Percentiles rank a stretch among this genome's conserved stretches.
These are phyloP conservation scores for Paradisaea rubra DNA, from an alignment of 2,113 vertebrate genomes.

Conservation along the genomic window DNA sequence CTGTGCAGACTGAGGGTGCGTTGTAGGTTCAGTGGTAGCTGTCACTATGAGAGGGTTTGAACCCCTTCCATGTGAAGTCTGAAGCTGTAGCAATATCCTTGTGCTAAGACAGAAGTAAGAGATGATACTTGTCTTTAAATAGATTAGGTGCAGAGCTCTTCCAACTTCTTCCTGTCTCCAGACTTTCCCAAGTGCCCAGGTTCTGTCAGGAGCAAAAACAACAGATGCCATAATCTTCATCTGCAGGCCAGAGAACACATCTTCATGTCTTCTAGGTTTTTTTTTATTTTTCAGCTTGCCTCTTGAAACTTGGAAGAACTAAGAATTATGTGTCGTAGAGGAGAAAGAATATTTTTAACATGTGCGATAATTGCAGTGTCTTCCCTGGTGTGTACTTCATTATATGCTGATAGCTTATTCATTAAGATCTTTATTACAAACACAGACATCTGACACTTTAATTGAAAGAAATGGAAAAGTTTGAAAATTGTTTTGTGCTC, in stretches of 20 bases:
- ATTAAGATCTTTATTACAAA: neutral
- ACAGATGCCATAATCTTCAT: neutral
- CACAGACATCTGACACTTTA: neutral
- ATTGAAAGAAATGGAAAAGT: neutral
- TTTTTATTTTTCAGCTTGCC: neutral
- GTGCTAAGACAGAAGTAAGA: neutral
- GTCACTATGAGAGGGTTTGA: neutral
- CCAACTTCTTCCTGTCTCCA: neutral
- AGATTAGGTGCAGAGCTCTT: neutral
- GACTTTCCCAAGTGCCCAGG: neutral
- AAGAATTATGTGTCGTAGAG: neutral
- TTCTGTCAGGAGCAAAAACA: neutral
- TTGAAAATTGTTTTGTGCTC: neutral
- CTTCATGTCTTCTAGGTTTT: rapidly evolving
- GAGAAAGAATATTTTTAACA: neutral
- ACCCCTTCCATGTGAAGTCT: neutral
- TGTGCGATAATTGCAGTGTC: neutral
- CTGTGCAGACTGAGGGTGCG: neutral
- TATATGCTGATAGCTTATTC: neutral
- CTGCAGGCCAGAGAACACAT: neutral
- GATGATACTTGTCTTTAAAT: neutral
- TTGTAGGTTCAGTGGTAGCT: neutral
- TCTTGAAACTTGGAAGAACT: neutral
- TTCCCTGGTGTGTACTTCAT: neutral
- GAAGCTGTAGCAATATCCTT: neutral